Base-by-base conservation (phyloP, 2,113 vertebrate species). In the Trachemys scripta region DNA sequence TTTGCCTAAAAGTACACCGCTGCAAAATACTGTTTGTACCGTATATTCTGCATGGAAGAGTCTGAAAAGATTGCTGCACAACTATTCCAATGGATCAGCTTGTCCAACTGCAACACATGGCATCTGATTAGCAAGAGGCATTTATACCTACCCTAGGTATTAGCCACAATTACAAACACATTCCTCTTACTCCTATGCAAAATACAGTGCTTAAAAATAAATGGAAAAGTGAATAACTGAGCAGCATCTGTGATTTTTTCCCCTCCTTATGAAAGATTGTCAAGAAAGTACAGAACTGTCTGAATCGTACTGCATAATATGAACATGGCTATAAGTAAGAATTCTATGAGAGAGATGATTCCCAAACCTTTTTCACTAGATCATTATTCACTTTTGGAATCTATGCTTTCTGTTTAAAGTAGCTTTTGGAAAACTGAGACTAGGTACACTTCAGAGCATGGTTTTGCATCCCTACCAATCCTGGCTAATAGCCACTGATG, bases 151-250 rank as follows among this genome's bases (percentile, higher is more conserved):
- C 53, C 50, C 49, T 25, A 27, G 1, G 1, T 35, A 25, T 14
- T 57, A 83, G 42, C 20, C 62, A 65, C 31, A 65, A 72, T 80
- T 35, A 22, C 2, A 6, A n/a, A 76, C 53, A 53, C 1, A 47
- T 31, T 1, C 1, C 0, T 0, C 42, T 65, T 1, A 4, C 42
- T 78, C 45, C 42, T 2, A 3, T 56, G 24, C 3, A 8, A 53
- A 50, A n/a, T 54, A 49, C 5, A 54, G 65, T 5, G 16, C 24
- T 75, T 1, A 76, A 47, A 27, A 12, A 79, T 54, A 35, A 19
- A 29, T 31, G 81, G 35, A 49, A 83, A 82, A 90, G 3, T n/a
- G 78, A 79, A 59, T 42, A 51, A 56, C 69, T 20, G 5, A 75
- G 35, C 54, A 51, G 35, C 54, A 51, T 13, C 80, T 29, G 25